Conservation (phyloP, 2,888 invertebrate species). For the Microctonus brassicae region DNA sequence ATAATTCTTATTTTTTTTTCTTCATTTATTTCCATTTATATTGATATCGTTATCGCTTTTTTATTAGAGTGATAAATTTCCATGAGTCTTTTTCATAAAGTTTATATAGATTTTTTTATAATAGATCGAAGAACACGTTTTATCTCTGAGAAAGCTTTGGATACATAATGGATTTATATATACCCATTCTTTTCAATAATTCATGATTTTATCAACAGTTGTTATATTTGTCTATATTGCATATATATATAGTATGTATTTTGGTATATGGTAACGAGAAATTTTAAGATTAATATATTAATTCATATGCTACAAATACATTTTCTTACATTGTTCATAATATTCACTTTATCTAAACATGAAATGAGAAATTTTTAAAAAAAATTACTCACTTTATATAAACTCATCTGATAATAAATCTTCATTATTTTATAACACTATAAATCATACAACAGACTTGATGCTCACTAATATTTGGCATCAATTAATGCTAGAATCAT, state of each 20-base stretch:
- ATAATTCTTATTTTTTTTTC: constrained; percentile 23
- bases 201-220: constrained; percentile 7
- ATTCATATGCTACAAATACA: background rate
- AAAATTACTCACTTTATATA: background rate
- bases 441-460: background rate
- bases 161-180: background rate
- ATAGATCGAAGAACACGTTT: constrained; percentile 25
- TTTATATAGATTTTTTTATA: constrained; percentile 13
- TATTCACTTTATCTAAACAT: background rate
- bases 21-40: background rate
- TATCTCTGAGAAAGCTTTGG: constrained; percentile 8
- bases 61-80: background rate
- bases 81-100: background rate
- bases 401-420: background rate
- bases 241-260: background rate
- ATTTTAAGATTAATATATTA: constrained; percentile 15
- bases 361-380: background rate
- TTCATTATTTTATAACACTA: background rate
- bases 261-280: constrained; percentile 35
- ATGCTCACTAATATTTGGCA: background rate
- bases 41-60: constrained; percentile 1
- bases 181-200: constrained; percentile 8
- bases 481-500: background rate
- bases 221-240: background rate
- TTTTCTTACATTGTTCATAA: constrained; percentile 1